A percentile compares a stretch with the other conserved stretches of the same genome.
Evolutionary conservation across 2,888 invertebrate species (phyloP).

Genomic region (Ethmia dodecea): DNA sequence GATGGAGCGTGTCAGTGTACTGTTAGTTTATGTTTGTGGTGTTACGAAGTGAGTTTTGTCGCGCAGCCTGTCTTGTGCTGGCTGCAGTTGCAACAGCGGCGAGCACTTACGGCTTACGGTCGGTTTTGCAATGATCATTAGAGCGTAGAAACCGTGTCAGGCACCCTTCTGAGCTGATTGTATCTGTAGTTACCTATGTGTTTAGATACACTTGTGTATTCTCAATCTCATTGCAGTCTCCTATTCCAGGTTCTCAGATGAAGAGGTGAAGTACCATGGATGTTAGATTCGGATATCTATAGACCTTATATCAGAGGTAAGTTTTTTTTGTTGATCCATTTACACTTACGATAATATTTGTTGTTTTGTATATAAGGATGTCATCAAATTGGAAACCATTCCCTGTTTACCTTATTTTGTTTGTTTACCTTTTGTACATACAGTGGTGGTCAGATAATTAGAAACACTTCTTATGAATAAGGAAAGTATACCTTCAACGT

Average conservation of each 20-base stretch:
- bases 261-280: conserved; percentile 35
- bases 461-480: too few relatives aligned
- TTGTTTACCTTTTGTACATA: too few relatives aligned
- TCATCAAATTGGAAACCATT: too few relatives aligned
- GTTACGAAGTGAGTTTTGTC: conserved; percentile 4
- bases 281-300: too few relatives aligned
- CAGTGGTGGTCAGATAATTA: too few relatives aligned
- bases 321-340: not conserved
- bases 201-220: not conserved
- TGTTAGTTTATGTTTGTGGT: conserved; percentile 36
- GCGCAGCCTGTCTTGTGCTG: conserved; percentile 15
- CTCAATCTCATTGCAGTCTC: conserved; percentile 9
- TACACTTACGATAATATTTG: too few relatives aligned
- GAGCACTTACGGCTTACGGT: conserved; percentile 40
- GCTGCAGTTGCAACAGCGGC: conserved; percentile 36
- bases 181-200: conserved; percentile 1
- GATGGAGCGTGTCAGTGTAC: conserved; percentile 48
- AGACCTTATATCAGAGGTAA: conserved; percentile 35
- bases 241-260: conserved; percentile 16
- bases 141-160: conserved; percentile 74
- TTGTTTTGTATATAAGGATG: too few relatives aligned
- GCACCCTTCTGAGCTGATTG: conserved; percentile 33
- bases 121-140: conserved; percentile 70
- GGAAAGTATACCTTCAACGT: too few relatives aligned
- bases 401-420: too few relatives aligned